Evolutionary conservation across 2,113 vertebrate genomes (phyloP), one percentile per base, ranked within the genome.

Genomic region (Bagarius yarrelli): DNA sequence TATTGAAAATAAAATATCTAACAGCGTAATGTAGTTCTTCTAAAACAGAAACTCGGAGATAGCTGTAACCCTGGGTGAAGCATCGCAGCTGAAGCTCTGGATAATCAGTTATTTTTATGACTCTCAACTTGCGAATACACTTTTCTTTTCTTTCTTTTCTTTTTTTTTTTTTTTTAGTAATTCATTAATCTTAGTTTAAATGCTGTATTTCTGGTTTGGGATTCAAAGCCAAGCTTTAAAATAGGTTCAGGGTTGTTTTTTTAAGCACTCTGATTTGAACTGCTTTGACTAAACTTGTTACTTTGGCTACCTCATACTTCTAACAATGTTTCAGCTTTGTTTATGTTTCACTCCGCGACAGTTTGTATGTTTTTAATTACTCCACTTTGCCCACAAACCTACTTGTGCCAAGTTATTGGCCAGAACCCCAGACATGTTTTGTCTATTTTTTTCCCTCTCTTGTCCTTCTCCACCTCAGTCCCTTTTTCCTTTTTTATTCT

Each of bases 1-100:
- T 92, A 92, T 90, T 89, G 88, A 90, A 92, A 92, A 91, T 90
- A 90, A 91, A 91, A 84, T 81, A 92, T 93, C 92, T 92, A 89
- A 92, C 86, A 91, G 91, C 89, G 81, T 89, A 89, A 88, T 90
- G 89, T 81, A 88, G 90, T 89, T 89, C 78, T 90, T 89, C 89
- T 88, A 57, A 91, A 90, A 90, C 83, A 84, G 70, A 40, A 84
- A 79, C 85, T 86, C 50, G 80, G 73, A 87, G 80, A 81, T 64
- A 67, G 88, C 80, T 88, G 83, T 88, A 88, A 92, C 89, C 91
- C 85, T 87, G 87, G 90, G 90, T 92, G 90, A 85, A 78, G 78
- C 83, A 90, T 83, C 74, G 57, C 83, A 89, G 90, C 88, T 87
- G 88, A 87, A 89, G 86, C 84, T 88, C 90, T 88, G 88, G 85